These are phyloP conservation scores for Drosophila murphyi DNA, from an alignment of 1,140 invertebrate species.

Conservation along the genomic window DNA sequence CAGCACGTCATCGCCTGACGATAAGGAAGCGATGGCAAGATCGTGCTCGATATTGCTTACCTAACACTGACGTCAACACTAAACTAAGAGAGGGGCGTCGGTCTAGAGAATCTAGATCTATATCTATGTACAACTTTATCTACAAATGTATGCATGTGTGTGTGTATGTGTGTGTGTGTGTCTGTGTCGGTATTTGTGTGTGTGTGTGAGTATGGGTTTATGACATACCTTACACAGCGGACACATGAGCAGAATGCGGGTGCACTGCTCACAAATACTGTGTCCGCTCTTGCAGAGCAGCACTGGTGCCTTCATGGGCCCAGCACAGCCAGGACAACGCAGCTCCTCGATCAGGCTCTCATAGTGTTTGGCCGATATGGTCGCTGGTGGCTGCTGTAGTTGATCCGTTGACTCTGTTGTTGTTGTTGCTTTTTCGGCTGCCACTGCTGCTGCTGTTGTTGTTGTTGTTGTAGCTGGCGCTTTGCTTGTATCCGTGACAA, in stretches of 20 bases:
- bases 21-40: slow-evolving; percentile 10
- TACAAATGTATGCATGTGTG: neutral
- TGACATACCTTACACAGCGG: slow-evolving; percentile 76
- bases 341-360: slow-evolving; percentile 80
- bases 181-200: neutral
- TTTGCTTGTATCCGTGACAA: slow-evolving; percentile 27
- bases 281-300: slow-evolving; percentile 78
- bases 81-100: neutral
- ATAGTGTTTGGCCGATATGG: slow-evolving; percentile 69
- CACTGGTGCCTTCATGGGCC: slow-evolving; percentile 78
- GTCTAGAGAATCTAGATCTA: neutral
- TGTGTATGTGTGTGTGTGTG: neutral
- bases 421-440: neutral
- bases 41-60: slow-evolving; percentile 30
- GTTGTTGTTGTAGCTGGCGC: neutral
- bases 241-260: slow-evolving; percentile 74
- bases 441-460: neutral
- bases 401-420: slow-evolving; percentile 11
- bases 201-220: neutral
- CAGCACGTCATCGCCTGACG: slow-evolving; percentile 18
- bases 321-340: slow-evolving; percentile 80
- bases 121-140: neutral
- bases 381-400: slow-evolving; percentile 1
- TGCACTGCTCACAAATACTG: slow-evolving; percentile 80
- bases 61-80: slow-evolving; percentile 35